These are phyloP conservation scores for Dusona sp. DNA, from an alignment of 2,888 invertebrate genomes.

Conservation along the genomic window DNA sequence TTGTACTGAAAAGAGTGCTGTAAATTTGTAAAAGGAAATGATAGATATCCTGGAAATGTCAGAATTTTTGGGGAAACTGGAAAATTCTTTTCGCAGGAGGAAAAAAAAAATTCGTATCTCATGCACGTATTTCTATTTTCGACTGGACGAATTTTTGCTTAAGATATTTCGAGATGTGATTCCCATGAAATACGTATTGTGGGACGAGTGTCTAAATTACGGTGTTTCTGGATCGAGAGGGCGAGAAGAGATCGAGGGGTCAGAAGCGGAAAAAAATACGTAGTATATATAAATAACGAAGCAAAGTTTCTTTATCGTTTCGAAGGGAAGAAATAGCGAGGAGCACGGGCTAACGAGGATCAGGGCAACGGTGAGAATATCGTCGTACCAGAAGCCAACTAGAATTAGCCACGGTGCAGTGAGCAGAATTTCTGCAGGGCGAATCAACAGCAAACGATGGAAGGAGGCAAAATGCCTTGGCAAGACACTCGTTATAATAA, in stretches of 20 bases:
- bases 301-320: constrained; percentile 55
- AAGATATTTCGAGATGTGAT: neutral
- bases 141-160: neutral
- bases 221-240: constrained; percentile 24
- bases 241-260: constrained; percentile 17
- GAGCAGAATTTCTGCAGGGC: constrained; percentile 45
- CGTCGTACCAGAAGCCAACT: constrained; percentile 41
- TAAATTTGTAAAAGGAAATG: too few species aligned
- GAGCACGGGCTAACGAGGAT: constrained; percentile 52
- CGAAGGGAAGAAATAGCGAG: constrained; percentile 31
- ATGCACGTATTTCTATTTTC: neutral
- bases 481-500: constrained; percentile 55
- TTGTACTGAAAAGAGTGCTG: too few species aligned
- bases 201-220: constrained; percentile 1
- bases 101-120: neutral
- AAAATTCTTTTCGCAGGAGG: too few species aligned
- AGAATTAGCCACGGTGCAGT: constrained; percentile 56
- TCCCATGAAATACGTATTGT: constrained; percentile 10
- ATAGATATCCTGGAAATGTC: too few species aligned
- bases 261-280: constrained; percentile 10
- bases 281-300: constrained; percentile 30
- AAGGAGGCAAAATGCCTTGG: constrained; percentile 19
- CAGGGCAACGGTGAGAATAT: constrained; percentile 34
- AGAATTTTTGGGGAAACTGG: too few species aligned
- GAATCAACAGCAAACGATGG: constrained; percentile 43